Conservation (phyloP, 2,113 vertebrate species). For the Picathartes gymnocephalus region DNA sequence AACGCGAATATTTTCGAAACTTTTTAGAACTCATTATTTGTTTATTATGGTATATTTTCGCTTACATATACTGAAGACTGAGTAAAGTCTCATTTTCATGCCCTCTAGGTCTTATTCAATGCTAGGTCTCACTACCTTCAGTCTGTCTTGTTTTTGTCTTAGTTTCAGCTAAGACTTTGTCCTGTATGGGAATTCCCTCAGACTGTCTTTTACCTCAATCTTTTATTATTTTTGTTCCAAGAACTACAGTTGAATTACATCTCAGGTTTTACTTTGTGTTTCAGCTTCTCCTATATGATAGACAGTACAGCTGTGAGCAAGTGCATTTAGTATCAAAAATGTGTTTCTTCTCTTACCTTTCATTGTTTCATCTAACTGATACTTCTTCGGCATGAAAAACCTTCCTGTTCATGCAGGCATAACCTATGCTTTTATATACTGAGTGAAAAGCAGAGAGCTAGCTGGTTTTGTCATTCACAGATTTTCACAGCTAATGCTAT, state of each 20-base stretch:
- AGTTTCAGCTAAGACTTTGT: not conserved
- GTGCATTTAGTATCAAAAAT: not conserved
- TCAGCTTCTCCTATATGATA: not conserved
- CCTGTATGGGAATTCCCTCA: not conserved
- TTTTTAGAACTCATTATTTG: not conserved
- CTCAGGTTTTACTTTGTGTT: not conserved
- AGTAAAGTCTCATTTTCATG: not conserved
- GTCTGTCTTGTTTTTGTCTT: not conserved
- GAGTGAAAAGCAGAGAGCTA: not conserved
- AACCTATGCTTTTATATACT: not conserved
- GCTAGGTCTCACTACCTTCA: not conserved
- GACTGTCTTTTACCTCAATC: not conserved
- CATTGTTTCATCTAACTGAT: not conserved
- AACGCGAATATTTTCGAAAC: not conserved
- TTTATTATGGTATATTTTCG: not conserved
- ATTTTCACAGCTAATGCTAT: not conserved
- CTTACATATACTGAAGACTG: not conserved
- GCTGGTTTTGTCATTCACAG: not conserved
- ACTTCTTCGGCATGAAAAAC: not conserved
- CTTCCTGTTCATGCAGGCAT: not conserved
- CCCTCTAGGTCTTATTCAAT: not conserved
- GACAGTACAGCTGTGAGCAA: not conserved
- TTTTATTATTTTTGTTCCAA: not conserved
- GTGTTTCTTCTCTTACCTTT: not conserved
- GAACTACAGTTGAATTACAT: not conserved